Evolutionary conservation across 1,140 invertebrate genomes (phyloP).

Genomic region (Oryzaephilus surinamensis): DNA sequence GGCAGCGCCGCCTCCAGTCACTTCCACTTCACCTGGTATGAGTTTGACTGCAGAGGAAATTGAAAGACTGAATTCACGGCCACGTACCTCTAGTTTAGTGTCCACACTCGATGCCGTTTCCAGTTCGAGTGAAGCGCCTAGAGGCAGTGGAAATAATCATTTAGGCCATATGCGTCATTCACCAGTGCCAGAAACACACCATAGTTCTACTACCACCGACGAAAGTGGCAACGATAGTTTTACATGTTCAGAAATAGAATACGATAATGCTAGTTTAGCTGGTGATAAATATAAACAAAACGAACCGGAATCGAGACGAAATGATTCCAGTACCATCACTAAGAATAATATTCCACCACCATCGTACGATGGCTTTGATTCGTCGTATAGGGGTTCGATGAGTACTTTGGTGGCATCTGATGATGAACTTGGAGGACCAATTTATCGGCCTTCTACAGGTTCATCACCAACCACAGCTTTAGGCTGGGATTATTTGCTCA

Average conservation of each 20-base stretch:
- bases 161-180: conserved; percentile 52
- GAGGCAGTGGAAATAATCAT: conserved; percentile 47
- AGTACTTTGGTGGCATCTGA: conserved; percentile 87
- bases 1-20: conserved; percentile 45
- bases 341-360: conserved; percentile 54
- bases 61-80: conserved; percentile 76
- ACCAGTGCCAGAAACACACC: conserved; percentile 57
- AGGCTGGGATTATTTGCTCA: conserved; percentile 87
- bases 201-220: conserved; percentile 78
- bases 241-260: conserved; percentile 96
- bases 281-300: conserved; percentile 73
- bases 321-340: conserved; percentile 42
- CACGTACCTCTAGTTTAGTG: conserved; percentile 76
- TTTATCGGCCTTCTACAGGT: conserved; percentile 60
- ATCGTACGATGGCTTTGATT: conserved; percentile 86
- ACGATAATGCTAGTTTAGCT: conserved; percentile 77
- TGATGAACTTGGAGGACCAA: conserved; percentile 66
- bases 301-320: conserved; percentile 48
- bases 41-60: conserved; percentile 88
- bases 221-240: conserved; percentile 95
- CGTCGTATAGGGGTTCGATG: conserved; percentile 83
- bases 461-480: conserved; percentile 64
- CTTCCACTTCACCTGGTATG: conserved; percentile 54
- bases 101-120: conserved; percentile 88
- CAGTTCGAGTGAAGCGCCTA: conserved; percentile 75